phyloP scores from a whole-genome alignment of 2,113 vertebrate species.

The Sinocyclocheilus anshuiensis region DNA sequence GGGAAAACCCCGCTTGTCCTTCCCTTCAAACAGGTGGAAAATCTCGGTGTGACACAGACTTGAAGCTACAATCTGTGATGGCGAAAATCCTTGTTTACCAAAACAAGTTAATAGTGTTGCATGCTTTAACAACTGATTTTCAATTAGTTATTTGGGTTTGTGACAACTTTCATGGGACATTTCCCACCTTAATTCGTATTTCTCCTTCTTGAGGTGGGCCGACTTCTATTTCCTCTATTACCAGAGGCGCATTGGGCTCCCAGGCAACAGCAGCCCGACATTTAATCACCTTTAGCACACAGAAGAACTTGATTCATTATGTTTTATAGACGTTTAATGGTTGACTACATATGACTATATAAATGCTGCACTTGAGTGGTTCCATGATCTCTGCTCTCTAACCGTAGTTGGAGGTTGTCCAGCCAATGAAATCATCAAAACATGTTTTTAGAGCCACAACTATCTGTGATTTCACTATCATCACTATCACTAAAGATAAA shows the following conservation, averaged over 20 bases:
- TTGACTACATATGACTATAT: not conserved
- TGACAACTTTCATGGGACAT: not conserved
- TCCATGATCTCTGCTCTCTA: constrained; percentile 2
- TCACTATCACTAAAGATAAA: constrained; percentile 20
- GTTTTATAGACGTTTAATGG: not conserved
- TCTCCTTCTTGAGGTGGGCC: constrained; percentile 82
- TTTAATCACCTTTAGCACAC: constrained; percentile 80
- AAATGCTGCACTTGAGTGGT: not conserved
- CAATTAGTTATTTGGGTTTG: not conserved
- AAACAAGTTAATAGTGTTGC: not conserved
- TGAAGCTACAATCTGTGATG: constrained; percentile 78
- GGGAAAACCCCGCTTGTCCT: constrained; percentile 75
- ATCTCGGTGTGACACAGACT: constrained; percentile 83
- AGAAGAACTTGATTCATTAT: not conserved
- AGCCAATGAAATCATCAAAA: constrained; percentile 19
- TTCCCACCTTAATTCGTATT: constrained; percentile 82
- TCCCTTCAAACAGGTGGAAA: constrained; percentile 65
- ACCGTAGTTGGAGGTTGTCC: constrained; percentile 22
- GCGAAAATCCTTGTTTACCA: not conserved
- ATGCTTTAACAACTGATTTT: not conserved
- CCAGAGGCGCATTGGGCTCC: constrained; percentile 81
- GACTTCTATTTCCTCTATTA: constrained; percentile 86
- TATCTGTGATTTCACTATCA: not conserved
- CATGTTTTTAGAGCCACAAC: constrained; percentile 1
- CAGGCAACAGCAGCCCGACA: constrained; percentile 86